These are phyloP conservation scores for Elanus axillaris DNA, from an alignment of 2,113 vertebrate genomes.

Conservation along the genomic window DNA sequence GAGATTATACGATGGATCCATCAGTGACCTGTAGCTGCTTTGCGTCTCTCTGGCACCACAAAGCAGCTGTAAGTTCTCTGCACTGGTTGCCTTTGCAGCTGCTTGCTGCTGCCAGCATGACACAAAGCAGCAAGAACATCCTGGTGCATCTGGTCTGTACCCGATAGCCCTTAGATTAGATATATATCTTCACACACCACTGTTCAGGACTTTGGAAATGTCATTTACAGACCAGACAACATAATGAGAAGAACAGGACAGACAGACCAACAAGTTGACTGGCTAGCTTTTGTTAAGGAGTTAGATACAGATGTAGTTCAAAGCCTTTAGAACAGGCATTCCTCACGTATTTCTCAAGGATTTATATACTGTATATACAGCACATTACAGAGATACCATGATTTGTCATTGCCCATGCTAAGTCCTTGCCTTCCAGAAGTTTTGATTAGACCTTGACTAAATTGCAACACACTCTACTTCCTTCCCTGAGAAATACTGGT, in stretches of 20 bases:
- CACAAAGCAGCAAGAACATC: neutral
- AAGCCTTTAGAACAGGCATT: neutral
- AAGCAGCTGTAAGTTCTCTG: neutral
- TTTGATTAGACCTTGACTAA: neutral
- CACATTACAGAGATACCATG: neutral
- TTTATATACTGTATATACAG: neutral
- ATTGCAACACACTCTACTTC: neutral
- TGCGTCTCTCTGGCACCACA: neutral
- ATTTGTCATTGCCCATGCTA: neutral
- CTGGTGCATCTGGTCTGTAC: neutral
- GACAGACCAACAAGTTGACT: neutral
- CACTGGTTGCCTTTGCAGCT: neutral
- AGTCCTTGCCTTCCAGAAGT: neutral
- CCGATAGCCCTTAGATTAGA: neutral
- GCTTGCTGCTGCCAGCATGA: slow-evolving; percentile 9
- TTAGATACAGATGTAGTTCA: neutral
- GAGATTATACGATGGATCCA: neutral
- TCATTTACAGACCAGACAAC: neutral
- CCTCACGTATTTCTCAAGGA: neutral
- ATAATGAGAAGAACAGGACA: slow-evolving; percentile 22
- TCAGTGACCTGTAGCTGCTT: neutral
- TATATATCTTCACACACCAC: neutral
- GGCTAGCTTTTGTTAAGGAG: neutral
- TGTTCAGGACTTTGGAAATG: neutral
- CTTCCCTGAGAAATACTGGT: neutral